phyloP scores from a whole-genome alignment of 1,140 invertebrate genomes.

The Trissolcus basalis region DNA sequence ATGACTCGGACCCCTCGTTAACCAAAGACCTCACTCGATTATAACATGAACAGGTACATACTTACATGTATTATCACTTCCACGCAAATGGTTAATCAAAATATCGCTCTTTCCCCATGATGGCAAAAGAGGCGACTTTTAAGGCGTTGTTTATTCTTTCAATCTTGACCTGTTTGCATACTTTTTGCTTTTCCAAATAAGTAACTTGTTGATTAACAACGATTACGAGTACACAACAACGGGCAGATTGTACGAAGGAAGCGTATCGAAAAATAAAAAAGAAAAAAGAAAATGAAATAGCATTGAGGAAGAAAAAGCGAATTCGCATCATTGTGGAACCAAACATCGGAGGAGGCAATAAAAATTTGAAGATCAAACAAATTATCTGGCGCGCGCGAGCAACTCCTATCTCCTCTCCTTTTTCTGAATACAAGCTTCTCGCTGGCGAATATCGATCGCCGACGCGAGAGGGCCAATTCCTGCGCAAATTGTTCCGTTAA shows the following conservation, averaged over 20 bases:
- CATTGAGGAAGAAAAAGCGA: no score
- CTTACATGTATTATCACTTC: constrained; percentile 58
- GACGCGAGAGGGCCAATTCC: background rate
- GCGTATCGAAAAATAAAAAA: no score
- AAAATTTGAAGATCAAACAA: no score
- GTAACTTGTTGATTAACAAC: constrained; percentile 8
- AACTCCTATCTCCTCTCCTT: no score
- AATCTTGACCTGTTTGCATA: constrained; percentile 34
- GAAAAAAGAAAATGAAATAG: no score
- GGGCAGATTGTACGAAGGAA: no score
- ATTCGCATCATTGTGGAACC: no score
- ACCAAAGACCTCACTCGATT: constrained; percentile 68
- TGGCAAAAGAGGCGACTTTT: constrained; percentile 22
- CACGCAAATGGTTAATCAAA: constrained; percentile 51
- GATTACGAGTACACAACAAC: constrained; percentile 3
- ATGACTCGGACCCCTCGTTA: constrained; percentile 75
- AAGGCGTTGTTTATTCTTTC: constrained; percentile 50
- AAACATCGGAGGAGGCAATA: no score
- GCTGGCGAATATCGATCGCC: constrained; percentile 8
- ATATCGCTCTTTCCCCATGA: constrained; percentile 42
- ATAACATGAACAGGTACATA: constrained; percentile 63
- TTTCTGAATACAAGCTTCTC: background rate
- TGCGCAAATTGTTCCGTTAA: constrained; percentile 28
- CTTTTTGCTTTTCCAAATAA: constrained; percentile 12
- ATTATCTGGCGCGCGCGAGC: no score